Evolutionary conservation across 53 echinoderm and acorn worm genomes (phyloP).

Genomic region (Stichopus horrens): DNA sequence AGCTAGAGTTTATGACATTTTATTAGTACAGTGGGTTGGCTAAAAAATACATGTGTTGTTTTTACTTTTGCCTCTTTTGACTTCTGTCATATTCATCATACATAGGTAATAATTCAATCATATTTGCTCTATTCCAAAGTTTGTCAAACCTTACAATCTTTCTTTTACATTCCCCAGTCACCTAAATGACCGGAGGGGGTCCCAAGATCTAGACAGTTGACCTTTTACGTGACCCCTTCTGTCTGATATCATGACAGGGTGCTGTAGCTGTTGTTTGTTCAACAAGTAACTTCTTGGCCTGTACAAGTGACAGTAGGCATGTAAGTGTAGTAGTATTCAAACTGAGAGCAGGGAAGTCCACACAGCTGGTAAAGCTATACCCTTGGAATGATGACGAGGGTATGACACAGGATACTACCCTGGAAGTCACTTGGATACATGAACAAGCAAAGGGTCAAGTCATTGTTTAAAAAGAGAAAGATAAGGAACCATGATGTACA

Average conservation of each 20-base stretch:
- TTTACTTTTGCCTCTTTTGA: not conserved
- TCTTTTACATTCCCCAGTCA: conserved; percentile 41
- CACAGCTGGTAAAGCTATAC: conserved; percentile 21
- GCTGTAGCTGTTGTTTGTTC: not conserved
- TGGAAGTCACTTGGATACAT: conserved; percentile 13
- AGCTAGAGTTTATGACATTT: not conserved
- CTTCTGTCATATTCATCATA: conserved; percentile 32
- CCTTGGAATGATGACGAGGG: not conserved
- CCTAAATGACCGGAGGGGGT: conserved; percentile 30
- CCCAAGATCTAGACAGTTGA: conserved; percentile 43
- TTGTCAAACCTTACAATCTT: conserved; percentile 13
- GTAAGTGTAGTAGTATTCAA: not conserved
- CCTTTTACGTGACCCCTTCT: conserved; percentile 35
- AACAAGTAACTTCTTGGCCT: not conserved
- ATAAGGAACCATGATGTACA: no score
- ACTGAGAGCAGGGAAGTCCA: not conserved
- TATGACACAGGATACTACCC: conserved; percentile 7
- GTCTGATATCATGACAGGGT: conserved; percentile 42
- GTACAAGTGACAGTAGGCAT: not conserved
- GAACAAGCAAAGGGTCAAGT: conserved; percentile 30
- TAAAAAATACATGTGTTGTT: not conserved
- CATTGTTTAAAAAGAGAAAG: not conserved
- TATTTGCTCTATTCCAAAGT: conserved; percentile 7
- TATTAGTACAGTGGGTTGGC: conserved; percentile 19
- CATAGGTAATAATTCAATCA: conserved; percentile 40